A percentile compares a stretch with the other conserved stretches of the same genome.
These are phyloP conservation scores for Amazona guildingii DNA, from an alignment of 2,113 vertebrate species.

Conservation along the genomic window DNA sequence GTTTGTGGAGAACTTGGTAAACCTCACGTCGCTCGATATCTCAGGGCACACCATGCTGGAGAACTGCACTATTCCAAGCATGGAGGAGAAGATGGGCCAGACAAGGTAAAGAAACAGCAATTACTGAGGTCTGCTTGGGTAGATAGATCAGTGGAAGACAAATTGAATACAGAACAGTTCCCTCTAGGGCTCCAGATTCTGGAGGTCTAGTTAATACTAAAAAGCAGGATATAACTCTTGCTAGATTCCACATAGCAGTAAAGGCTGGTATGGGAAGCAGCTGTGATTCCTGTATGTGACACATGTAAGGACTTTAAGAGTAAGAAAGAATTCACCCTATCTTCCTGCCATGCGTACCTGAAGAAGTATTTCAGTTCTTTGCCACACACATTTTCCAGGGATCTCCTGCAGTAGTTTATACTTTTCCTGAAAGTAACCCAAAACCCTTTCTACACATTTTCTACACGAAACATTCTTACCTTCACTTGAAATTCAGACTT, in stretches of 20 bases:
- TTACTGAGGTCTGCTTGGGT: neutral
- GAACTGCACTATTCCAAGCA: constrained; percentile 90
- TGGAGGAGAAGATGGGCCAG: constrained; percentile 92
- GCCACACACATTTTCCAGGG: neutral
- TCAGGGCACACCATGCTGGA: constrained; percentile 95
- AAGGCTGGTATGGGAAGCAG: neutral
- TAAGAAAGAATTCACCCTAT: neutral
- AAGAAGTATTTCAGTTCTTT: neutral
- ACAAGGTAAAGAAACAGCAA: constrained; percentile 79
- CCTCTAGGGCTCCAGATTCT: neutral
- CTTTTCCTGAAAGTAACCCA: neutral
- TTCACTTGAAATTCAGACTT: neutral
- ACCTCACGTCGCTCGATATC: constrained; percentile 92
- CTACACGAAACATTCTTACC: neutral
- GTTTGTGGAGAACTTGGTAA: constrained; percentile 86
- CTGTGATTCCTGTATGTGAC: neutral
- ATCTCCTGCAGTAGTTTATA: neutral
- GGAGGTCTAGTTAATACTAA: neutral
- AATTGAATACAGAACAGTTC: neutral
- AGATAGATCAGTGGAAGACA: neutral
- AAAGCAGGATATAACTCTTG: neutral
- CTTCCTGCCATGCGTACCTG: neutral
- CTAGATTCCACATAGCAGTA: neutral
- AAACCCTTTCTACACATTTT: neutral
- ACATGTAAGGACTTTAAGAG: neutral